phyloP scores from a whole-genome alignment of 2,888 invertebrate genomes.

The Geophilus truncorum region DNA sequence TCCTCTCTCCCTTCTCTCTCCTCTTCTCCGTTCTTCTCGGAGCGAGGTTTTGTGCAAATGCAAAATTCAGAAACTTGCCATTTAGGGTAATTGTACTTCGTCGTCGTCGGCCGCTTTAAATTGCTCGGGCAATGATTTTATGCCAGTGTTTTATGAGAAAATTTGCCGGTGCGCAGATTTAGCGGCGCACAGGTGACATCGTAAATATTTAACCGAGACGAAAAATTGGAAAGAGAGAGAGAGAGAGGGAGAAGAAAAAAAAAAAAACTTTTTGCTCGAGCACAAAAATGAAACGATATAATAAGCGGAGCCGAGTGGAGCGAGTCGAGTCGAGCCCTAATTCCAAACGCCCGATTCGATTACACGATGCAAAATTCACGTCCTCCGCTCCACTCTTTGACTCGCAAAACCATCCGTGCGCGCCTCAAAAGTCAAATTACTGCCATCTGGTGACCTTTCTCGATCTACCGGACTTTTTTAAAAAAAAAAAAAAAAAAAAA shows the following conservation, averaged over 20 bases:
- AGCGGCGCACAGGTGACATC: slow-evolving; percentile 14
- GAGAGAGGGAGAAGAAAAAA: neutral
- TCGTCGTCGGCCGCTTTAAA: slow-evolving; percentile 14
- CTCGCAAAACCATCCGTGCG: neutral
- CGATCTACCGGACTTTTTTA: neutral
- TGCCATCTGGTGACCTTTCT: neutral
- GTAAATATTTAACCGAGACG: slow-evolving; percentile 6
- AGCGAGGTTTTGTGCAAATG: slow-evolving; percentile 9
- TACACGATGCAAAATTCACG: slow-evolving; percentile 16
- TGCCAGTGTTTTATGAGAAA: slow-evolving; percentile 17
- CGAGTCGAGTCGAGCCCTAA: neutral
- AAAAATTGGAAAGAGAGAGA: neutral
- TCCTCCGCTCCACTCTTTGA: neutral
- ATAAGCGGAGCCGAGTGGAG: slow-evolving; percentile 4
- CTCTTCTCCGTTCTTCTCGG: neutral
- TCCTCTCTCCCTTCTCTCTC: no score
- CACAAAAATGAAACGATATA: slow-evolving; percentile 18
- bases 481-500: neutral
- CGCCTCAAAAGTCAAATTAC: slow-evolving; percentile 11
- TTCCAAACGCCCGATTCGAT: slow-evolving; percentile 15
- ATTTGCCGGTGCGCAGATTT: slow-evolving; percentile 15
- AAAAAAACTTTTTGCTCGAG: neutral
- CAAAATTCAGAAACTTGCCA: slow-evolving; percentile 17
- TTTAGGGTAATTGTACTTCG: slow-evolving; percentile 17
- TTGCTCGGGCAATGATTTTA: slow-evolving; percentile 11